Evolutionary conservation across 2,797 vertebrate genomes (phyloP), one percentile per base, ranked within the genome.

Genomic region (Malurus splendens): DNA sequence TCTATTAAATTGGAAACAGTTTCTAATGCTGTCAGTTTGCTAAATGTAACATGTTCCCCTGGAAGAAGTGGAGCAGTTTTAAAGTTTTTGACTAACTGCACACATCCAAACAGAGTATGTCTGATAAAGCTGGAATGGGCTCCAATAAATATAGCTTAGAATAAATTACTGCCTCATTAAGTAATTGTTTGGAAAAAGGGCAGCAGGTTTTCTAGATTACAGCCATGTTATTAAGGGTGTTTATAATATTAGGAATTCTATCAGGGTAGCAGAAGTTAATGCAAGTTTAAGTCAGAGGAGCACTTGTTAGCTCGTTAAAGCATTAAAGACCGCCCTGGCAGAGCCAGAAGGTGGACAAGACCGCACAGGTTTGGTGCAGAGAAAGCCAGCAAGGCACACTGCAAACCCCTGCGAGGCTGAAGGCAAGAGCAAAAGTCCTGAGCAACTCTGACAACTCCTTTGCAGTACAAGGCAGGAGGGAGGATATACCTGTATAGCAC

Each of bases 121-220:
- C 88, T 87, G 88, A 94, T 93, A 93, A 87, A 94, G 90, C 66
- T 48, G 92, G 82, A 94, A 83, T 41, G 78, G 81, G 38, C 85
- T 96, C 86, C 77, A 87, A 91, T 84, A 94, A 95, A 85, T 93
- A 95, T 48, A 93, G 91, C 94, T 92, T 90, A 89, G 86, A 94
- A 95, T 96, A 95, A 95, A 96, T 92, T 92, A 94, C 82, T 79
- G 86, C 60, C 93, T 95, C 90, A 82, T 95, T 96, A 95, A 95
- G 92, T 93, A 95, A 96, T 94, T 94, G 91, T 93, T 89, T 94
- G 78, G 87, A 20, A 85, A 94, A 96, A 93, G 92, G 84, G 82
- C 89, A 94, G 90, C n/a, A 64, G 82, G 90, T 65, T 90, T 95
- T 91, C 82, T 70, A 89, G 56, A 90, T 88, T 89, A 86, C 50